These are phyloP conservation scores for Troides aeacus DNA, from an alignment of 2,888 invertebrate species.

Conservation along the genomic window DNA sequence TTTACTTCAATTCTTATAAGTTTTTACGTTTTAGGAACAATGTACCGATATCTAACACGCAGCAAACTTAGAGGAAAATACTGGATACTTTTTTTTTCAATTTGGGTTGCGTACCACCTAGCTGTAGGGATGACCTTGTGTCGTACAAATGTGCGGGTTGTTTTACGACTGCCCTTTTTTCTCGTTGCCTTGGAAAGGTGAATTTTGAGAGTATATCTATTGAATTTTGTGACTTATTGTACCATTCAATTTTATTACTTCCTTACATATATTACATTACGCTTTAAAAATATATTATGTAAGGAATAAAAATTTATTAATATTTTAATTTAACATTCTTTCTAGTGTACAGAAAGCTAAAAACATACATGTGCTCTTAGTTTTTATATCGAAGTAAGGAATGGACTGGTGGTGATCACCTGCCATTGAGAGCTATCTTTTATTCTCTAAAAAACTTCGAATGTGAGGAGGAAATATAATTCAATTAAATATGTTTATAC, in stretches of 20 bases:
- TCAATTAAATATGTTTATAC: not conserved
- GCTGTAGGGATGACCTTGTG: slow-evolving; percentile 58
- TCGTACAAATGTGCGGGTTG: slow-evolving; percentile 52
- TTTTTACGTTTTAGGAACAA: not conserved
- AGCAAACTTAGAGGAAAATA: slow-evolving; percentile 25
- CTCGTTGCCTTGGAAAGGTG: slow-evolving; percentile 57
- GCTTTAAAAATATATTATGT: too few relatives aligned
- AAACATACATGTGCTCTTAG: too few relatives aligned
- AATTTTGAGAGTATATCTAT: slow-evolving; percentile 57
- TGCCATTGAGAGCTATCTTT: too few relatives aligned
- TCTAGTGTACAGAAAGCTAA: too few relatives aligned
- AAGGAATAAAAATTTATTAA: too few relatives aligned
- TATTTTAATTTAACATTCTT: too few relatives aligned
- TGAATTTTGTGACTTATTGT: slow-evolving; percentile 60
- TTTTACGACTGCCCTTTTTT: slow-evolving; percentile 60
- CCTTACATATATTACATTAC: not conserved
- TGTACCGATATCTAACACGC: not conserved
- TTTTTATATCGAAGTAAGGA: too few relatives aligned
- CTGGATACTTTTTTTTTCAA: slow-evolving; percentile 58
- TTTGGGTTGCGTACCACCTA: slow-evolving; percentile 48
- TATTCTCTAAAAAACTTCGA: not conserved
- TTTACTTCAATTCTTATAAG: too few relatives aligned
- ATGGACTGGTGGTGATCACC: too few relatives aligned
- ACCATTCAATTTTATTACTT: slow-evolving; percentile 21
- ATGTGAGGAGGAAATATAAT: not conserved